A percentile compares a stretch with the other conserved stretches of the same genome.
Evolutionary conservation across 2,888 invertebrate species (phyloP).

Genomic region (Drosophila yooni): DNA sequence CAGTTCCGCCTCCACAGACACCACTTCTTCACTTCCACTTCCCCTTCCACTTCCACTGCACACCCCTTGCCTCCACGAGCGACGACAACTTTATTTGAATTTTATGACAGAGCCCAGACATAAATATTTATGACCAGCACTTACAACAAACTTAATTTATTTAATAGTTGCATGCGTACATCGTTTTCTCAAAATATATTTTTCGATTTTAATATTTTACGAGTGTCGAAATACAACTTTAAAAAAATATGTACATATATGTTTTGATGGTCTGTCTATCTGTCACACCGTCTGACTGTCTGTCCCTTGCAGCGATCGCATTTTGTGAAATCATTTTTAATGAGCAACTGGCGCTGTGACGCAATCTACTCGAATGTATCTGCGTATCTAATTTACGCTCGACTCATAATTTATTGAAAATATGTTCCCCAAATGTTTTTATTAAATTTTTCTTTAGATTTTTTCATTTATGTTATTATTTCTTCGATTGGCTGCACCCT

Average conservation of each 20-base stretch:
- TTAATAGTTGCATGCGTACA: conserved; percentile 70
- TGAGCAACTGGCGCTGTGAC: conserved; percentile 48
- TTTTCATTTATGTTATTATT: conserved; percentile 18
- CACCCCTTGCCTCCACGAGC: background rate
- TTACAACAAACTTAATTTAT: conserved; percentile 78
- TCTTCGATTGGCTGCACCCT: conserved; percentile 34
- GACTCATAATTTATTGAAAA: conserved; percentile 62
- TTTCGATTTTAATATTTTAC: conserved; percentile 40
- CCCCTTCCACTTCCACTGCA: background rate
- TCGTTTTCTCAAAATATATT: conserved; percentile 19
- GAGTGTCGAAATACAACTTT: conserved; percentile 38
- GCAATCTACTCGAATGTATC: conserved; percentile 34
- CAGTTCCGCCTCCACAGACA: conserved; percentile 7
- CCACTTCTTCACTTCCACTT: background rate
- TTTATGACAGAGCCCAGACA: conserved; percentile 62
- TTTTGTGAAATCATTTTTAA: conserved; percentile 43
- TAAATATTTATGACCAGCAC: conserved; percentile 78
- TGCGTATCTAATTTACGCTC: conserved; percentile 60
- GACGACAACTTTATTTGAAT: conserved; percentile 73
- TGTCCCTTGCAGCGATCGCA: conserved; percentile 6
- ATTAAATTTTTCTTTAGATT: background rate
- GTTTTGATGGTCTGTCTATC: conserved; percentile 15
- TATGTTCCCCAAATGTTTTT: conserved; percentile 35
- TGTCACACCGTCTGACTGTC: background rate
- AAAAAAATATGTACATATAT: conserved; percentile 15